These are phyloP conservation scores for Pseudorectes ferrugineus DNA, from an alignment of 2,113 vertebrate genomes.

Conservation along the genomic window DNA sequence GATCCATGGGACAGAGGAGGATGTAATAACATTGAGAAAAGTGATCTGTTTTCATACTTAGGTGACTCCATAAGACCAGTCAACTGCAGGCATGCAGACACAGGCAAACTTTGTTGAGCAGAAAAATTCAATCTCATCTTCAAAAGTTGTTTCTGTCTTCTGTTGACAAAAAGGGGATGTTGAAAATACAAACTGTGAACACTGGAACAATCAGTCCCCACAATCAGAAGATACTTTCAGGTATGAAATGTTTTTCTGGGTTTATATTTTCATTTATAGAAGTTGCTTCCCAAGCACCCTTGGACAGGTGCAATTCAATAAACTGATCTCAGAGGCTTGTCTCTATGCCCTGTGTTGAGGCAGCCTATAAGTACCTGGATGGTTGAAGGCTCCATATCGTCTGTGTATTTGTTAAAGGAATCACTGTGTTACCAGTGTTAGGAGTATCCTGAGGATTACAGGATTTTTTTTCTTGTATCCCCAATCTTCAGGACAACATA, in stretches of 20 bases:
- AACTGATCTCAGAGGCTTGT: background rate
- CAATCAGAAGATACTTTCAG: background rate
- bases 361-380: background rate
- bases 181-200: background rate
- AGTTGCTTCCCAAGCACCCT: background rate
- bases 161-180: background rate
- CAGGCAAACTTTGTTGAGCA: background rate
- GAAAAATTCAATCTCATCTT: background rate
- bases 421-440: background rate
- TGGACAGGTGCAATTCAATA: background rate
- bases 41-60: background rate
- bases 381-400: background rate
- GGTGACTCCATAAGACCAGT: background rate
- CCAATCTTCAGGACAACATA: background rate
- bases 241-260: background rate
- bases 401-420: background rate
- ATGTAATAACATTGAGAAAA: background rate
- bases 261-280: background rate
- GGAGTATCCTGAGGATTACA: background rate
- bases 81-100: background rate
- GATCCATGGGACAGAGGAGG: background rate
- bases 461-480: background rate
- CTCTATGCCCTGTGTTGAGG: background rate
- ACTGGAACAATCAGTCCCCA: background rate
- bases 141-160: background rate